phyloP scores from a whole-genome alignment of 2,888 invertebrate species.

The Sabatieria punctata region DNA sequence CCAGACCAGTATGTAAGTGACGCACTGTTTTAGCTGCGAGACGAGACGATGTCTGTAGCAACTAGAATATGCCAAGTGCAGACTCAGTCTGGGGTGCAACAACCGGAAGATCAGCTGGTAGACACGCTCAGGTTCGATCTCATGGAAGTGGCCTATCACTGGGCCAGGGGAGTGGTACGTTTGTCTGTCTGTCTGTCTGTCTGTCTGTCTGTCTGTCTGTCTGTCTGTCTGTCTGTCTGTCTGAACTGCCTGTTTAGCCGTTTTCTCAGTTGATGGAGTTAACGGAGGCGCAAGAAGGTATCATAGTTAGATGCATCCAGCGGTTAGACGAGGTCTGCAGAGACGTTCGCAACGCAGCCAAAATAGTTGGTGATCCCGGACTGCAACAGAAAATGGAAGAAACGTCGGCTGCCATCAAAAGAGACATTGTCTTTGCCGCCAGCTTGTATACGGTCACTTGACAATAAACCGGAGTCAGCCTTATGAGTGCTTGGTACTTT shows the following conservation, averaged over 20 bases:
- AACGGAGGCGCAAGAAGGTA: slow-evolving; percentile 89
- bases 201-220: neutral
- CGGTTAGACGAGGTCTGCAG: slow-evolving; percentile 76
- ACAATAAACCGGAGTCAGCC: no score
- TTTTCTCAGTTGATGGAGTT: slow-evolving; percentile 80
- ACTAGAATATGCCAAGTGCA: slow-evolving; percentile 28
- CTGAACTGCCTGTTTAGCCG: slow-evolving; percentile 41
- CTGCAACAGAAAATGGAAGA: slow-evolving; percentile 86
- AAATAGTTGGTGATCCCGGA: slow-evolving; percentile 76
- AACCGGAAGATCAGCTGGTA: slow-evolving; percentile 25
- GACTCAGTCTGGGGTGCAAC: slow-evolving; percentile 14
- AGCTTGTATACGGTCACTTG: slow-evolving; percentile 93
- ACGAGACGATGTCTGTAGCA: slow-evolving; percentile 43
- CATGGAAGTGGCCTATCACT: slow-evolving; percentile 83
- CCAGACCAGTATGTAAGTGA: no score
- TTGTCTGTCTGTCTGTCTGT: neutral
- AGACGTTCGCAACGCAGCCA: slow-evolving; percentile 77
- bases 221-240: neutral
- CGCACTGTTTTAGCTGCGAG: slow-evolving; percentile 51
- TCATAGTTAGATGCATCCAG: slow-evolving; percentile 90
- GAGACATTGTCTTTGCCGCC: slow-evolving; percentile 94
- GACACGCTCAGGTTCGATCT: slow-evolving; percentile 67
- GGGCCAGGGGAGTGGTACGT: slow-evolving; percentile 68
- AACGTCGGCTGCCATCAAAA: slow-evolving; percentile 71
- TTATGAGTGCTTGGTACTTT: no score